phyloP scores from a whole-genome alignment of 92 coral and sea anemone species.

The Epizoanthus rinbou region DNA sequence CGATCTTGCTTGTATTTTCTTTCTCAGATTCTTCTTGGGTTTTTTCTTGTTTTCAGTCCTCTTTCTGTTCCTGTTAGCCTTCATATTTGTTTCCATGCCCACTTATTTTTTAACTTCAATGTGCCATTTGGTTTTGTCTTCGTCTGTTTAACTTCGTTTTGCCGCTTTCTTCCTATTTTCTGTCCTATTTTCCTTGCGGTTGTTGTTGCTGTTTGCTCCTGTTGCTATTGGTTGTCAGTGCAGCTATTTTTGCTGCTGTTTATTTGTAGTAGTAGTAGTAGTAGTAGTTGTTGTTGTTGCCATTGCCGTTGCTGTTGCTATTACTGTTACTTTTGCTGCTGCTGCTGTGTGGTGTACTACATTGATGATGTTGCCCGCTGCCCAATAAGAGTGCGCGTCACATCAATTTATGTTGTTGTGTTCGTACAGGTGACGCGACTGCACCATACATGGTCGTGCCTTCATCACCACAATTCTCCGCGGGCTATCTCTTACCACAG shows the following conservation, averaged over 20 bases:
- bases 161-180: no score
- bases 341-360: not conserved
- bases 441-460: conserved; percentile 94
- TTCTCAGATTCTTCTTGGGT: no score
- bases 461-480: conserved; percentile 86
- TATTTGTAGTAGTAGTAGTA: not conserved
- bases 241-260: not conserved
- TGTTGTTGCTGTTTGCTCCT: not conserved
- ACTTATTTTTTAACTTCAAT: no score
- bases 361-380: no score
- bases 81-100: no score
- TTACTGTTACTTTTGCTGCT: not conserved
- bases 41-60: no score
- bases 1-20: no score
- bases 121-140: no score
- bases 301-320: not conserved
- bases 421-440: conserved; percentile 82
- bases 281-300: not conserved
- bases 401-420: not conserved
- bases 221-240: not conserved
- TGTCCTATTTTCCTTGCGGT: not conserved
- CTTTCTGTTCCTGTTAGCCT: no score
- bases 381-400: no score
- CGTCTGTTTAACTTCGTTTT: no score
- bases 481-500: conserved; percentile 93